Conservation (phyloP, 35 echinoderm and acorn worm genomes). For the Heliocidaris erythrogramma region DNA sequence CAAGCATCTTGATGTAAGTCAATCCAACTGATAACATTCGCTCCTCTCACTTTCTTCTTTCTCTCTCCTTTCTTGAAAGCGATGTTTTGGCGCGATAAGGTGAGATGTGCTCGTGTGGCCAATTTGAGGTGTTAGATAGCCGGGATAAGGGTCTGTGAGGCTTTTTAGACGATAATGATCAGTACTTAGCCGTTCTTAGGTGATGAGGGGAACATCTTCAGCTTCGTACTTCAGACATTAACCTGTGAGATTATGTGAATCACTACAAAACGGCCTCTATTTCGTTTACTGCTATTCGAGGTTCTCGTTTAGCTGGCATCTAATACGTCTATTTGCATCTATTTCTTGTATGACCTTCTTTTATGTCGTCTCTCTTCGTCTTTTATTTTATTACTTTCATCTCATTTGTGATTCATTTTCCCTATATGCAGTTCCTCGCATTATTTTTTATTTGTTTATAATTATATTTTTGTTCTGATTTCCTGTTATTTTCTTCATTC, state of each 20-base stretch:
- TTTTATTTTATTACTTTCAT: background rate
- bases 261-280: background rate
- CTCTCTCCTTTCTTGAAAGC: background rate
- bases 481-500: background rate
- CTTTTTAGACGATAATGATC: conserved; percentile 33
- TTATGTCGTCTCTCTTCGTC: background rate
- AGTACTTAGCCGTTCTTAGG: conserved; percentile 21
- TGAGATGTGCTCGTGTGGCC: conserved; percentile 44
- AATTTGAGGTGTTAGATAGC: conserved; percentile 41
- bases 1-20: background rate
- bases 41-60: conserved; percentile 24
- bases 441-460: background rate
- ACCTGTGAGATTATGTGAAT: conserved; percentile 9
- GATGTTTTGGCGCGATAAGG: conserved; percentile 10
- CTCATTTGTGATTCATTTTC: background rate
- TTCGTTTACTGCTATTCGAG: background rate
- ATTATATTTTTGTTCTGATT: background rate
- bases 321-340: background rate
- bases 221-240: conserved; percentile 36
- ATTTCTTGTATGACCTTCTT: too few species aligned
- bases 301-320: background rate
- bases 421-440: background rate
- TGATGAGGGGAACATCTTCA: conserved; percentile 20
- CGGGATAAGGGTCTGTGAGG: conserved; percentile 14
- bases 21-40: background rate